Percentiles rank a stretch among this genome's conserved stretches.
phyloP scores from a whole-genome alignment of 1,140 invertebrate species.

The Drosophila serrata region DNA sequence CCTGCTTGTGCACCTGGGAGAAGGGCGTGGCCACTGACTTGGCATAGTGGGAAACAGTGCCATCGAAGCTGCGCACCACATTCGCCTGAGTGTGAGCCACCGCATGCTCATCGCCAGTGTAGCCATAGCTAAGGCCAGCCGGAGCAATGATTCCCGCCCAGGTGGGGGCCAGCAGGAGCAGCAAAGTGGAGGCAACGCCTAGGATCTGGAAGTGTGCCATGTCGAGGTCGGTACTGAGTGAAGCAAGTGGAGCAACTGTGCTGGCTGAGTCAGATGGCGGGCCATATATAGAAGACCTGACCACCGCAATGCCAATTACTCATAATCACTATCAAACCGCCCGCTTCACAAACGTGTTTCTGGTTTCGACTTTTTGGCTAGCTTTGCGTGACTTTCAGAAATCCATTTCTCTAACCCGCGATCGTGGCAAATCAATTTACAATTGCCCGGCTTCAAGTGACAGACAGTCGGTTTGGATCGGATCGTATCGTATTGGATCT shows the following conservation, averaged over 20 bases:
- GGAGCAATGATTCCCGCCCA: constrained; percentile 82
- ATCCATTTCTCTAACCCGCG: constrained; percentile 75
- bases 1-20: constrained; percentile 88
- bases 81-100: constrained; percentile 87
- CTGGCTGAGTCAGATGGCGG: neutral
- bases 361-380: constrained; percentile 46
- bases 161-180: constrained; percentile 69
- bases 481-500: neutral
- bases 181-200: constrained; percentile 80
- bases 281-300: constrained; percentile 63
- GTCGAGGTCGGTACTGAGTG: constrained; percentile 35
- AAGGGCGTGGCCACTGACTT: constrained; percentile 88
- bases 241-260: constrained; percentile 59
- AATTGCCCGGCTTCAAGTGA: constrained; percentile 56
- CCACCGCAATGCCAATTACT: constrained; percentile 58
- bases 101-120: constrained; percentile 84
- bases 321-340: constrained; percentile 29
- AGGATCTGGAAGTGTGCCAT: constrained; percentile 70
- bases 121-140: constrained; percentile 67
- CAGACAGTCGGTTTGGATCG: constrained; percentile 36
- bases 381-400: constrained; percentile 80
- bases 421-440: constrained; percentile 79
- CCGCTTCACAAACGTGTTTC: constrained; percentile 39
- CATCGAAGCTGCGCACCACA: constrained; percentile 86
- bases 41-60: constrained; percentile 88